Evolutionary conservation across 2,888 invertebrate genomes (phyloP), one percentile per base, ranked within the genome.

Genomic region (Phaedon cochleariae): DNA sequence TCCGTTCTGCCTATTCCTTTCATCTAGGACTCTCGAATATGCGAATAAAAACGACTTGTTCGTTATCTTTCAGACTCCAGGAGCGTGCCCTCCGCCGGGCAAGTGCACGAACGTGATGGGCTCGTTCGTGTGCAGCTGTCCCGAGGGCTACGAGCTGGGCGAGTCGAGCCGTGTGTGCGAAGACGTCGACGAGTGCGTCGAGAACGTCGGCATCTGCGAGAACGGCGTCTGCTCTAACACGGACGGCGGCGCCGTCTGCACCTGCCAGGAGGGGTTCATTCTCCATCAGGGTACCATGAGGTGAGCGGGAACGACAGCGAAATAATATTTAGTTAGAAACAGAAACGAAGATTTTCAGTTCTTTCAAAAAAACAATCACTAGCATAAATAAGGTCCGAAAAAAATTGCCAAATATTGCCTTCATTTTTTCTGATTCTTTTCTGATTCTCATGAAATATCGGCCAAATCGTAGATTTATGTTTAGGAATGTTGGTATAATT

Each of bases 221-320:
- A 92, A 93, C 70, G 95, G 95, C 15, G 87, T 88, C 51, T 95
- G 95, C 79, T 87, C 90, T 65, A 95, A 95, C 81, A 91, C 92
- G 1, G 90, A 92, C 60, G 95, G 95, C 37, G 92, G 92, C 0
- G 93, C 91, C 72, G 89, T 90, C 29, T 95, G 95, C 82, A 90
- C 92, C 63, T 95, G 95, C 80, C 93, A 93, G 0, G 83, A 88
- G 45, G 94, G 93, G 9, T 92, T 88, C 84, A 85, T 88, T 21
- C 85, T 92, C 66, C 90, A 91, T 77, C 86, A 88, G 62, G 62
- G 59, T 18, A 31, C 86, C 15, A 58, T 41, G 52, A 52, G 34
- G 15, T 5, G 7, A 26, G 26, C 7, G 26, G 26, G 26, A 3
- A 5, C 26, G 26, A 26, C 26, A 17, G 29, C 15, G 7, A 26